A percentile compares a stretch with the other conserved stretches of the same genome.
phyloP scores from a whole-genome alignment of 2,888 invertebrate species.

The Drosophila anomalata region DNA sequence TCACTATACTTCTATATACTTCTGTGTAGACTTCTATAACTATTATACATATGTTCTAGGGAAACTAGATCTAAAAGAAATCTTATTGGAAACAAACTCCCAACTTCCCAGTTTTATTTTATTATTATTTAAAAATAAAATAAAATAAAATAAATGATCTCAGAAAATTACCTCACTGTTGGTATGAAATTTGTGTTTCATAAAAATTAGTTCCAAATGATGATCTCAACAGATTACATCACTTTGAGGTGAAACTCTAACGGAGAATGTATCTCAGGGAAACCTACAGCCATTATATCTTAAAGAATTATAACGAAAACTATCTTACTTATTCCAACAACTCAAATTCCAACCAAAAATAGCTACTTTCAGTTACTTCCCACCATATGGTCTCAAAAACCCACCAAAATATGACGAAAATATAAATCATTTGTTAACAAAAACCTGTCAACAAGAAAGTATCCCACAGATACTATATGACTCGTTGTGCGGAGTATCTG shows the following conservation, averaged over 20 bases:
- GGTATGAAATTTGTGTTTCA: too few relatives aligned
- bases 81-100: too few relatives aligned
- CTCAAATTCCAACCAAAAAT: slow-evolving; percentile 13
- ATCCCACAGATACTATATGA: slow-evolving; percentile 1
- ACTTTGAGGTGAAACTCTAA: background rate
- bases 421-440: slow-evolving; percentile 16
- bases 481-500: slow-evolving; percentile 1
- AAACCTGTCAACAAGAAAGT: slow-evolving; percentile 2
- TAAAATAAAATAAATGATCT: too few relatives aligned
- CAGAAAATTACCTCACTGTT: too few relatives aligned
- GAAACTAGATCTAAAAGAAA: too few relatives aligned
- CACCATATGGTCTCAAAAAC: background rate
- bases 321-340: background rate
- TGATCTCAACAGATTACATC: slow-evolving; percentile 2
- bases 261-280: background rate
- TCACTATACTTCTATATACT: too few relatives aligned
- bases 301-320: too few relatives aligned
- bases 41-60: too few relatives aligned
- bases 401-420: background rate
- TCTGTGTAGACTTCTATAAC: too few relatives aligned
- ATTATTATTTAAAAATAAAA: too few relatives aligned
- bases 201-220: background rate
- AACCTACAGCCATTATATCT: background rate
- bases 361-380: background rate
- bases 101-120: too few relatives aligned